Evolutionary conservation across 2,797 vertebrate species (phyloP).

Genomic region (Carcharodon carcharias): DNA sequence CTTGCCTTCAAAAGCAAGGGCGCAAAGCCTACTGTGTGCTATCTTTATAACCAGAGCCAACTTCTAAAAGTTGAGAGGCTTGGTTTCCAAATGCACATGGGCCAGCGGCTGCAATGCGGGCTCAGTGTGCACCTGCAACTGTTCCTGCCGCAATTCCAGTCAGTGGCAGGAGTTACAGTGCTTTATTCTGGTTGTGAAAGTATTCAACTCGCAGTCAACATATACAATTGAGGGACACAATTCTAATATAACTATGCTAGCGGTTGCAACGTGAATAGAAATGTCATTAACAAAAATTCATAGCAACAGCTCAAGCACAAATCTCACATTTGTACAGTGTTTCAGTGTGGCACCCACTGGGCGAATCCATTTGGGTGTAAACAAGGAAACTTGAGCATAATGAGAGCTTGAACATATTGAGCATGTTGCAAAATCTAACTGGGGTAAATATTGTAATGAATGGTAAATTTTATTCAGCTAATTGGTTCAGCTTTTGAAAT

Average conservation of each 20-base stretch:
- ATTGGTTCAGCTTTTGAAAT: slow-evolving; percentile 4
- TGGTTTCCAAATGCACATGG: no score
- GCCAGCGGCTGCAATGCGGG: no score
- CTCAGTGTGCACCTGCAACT: no score
- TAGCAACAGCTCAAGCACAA: not conserved
- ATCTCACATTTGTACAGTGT: not conserved
- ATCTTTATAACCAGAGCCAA: no score
- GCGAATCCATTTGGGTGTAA: not conserved
- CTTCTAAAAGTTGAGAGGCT: no score
- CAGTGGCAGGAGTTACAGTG: no score
- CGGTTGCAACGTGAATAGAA: not conserved
- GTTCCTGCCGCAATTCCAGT: no score
- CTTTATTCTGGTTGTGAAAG: not conserved
- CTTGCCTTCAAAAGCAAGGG: no score
- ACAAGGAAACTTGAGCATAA: not conserved
- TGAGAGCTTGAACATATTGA: not conserved
- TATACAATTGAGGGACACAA: not conserved
- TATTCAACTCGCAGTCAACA: not conserved
- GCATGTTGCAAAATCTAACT: not conserved
- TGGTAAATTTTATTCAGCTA: not conserved
- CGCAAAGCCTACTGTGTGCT: no score
- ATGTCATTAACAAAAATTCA: not conserved
- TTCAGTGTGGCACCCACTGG: not conserved
- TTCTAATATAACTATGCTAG: not conserved
- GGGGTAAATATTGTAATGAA: not conserved